Base-by-base conservation (phyloP, 2,888 invertebrate genomes). In the Nomada fucata region DNA sequence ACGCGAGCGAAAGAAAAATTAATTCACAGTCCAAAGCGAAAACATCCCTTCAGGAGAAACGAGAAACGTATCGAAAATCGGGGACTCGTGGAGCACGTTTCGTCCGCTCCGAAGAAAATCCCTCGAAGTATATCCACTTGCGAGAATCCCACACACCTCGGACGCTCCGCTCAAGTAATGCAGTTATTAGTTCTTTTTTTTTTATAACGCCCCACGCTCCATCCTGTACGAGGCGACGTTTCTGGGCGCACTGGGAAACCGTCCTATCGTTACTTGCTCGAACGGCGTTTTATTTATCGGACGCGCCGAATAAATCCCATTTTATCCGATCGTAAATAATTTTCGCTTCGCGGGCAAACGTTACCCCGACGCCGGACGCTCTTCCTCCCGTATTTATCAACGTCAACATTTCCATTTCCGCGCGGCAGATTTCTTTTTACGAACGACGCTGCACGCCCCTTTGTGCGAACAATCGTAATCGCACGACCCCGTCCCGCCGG, bases 261-360 rank as follows among this genome's bases (percentile, higher is more conserved):
- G 53, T 15, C 50, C 57, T 20, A 42, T 42, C 76, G 52, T 44
- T 29, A 18, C 36, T 26, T n/a, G 20, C 15, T 29, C 47, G 60
- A 60, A 42, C 10, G 53, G 13, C 23, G 20, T 71, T 79, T 67
- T 71, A 79, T 79, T 79, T 71, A 71, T 59, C 10, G 60, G 26
- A 2, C 9, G n/a, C 23, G 11, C 67, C 42, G 50, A 29, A 72
- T 61, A 67, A 80, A 80, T 80, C 72, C 72, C 42, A 10, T 55
- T 50, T 79, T 61, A 79, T 80, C 79, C 72, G 60, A 61, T 67
- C 67, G 79, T 72, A 80, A 72, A 80, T 79, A 80, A 79, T 72
- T 72, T 80, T 72, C 60, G 20, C 10, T 23, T 9, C 69, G 42
- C 15, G 42, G 2, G 29, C 44, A 18, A 18, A 18, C 50, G 57